Conservation (phyloP, 2,113 vertebrate genomes). For the Notarius quadriscutis region DNA sequence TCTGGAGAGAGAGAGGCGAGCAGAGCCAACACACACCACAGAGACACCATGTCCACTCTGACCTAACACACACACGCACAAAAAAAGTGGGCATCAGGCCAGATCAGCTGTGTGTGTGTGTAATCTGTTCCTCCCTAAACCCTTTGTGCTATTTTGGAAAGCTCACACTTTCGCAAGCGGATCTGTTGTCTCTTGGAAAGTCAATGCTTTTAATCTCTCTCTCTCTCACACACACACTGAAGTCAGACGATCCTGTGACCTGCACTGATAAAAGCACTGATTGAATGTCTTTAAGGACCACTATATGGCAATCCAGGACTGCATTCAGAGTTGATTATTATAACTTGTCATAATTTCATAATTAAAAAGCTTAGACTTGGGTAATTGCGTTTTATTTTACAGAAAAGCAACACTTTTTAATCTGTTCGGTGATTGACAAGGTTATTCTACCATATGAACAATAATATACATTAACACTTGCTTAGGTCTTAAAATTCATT, state of each 20-base stretch:
- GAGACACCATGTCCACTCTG: constrained; percentile 58
- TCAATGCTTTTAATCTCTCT: neutral
- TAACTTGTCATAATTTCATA: neutral
- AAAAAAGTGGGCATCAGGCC: neutral
- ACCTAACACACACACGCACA: constrained; percentile 19
- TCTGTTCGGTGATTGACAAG: neutral
- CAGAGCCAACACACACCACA: constrained; percentile 56
- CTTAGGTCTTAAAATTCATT: neutral
- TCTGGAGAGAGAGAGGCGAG: constrained; percentile 50
- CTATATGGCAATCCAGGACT: neutral
- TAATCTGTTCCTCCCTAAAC: constrained; percentile 14
- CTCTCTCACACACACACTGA: neutral
- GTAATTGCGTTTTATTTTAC: neutral
- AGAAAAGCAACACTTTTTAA: neutral
- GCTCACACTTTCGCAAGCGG: neutral
- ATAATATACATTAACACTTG: neutral
- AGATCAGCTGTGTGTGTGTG: neutral
- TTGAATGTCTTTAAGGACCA: neutral
- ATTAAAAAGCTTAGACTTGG: neutral
- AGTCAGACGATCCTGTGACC: neutral
- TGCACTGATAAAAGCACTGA: neutral
- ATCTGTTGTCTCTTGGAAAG: neutral
- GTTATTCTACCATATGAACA: neutral
- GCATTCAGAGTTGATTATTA: neutral
- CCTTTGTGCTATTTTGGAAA: constrained; percentile 14